phyloP scores from a whole-genome alignment of 2,797 vertebrate genomes.

The Channa striata region DNA sequence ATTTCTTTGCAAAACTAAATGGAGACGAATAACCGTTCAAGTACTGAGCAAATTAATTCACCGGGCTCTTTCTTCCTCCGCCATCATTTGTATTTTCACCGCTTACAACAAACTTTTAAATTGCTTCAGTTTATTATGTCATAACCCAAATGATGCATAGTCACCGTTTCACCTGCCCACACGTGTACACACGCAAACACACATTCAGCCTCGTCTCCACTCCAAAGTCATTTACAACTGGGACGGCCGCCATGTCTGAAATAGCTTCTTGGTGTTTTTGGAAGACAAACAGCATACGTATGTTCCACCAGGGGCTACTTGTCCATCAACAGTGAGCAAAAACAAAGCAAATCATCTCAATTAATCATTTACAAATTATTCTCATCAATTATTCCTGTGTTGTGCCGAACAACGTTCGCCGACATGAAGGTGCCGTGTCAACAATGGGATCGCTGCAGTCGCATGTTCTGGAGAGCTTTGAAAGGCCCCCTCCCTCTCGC shows the following conservation, averaged over 20 bases:
- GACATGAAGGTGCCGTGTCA: slow-evolving; percentile 37
- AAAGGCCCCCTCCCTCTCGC: slow-evolving; percentile 10
- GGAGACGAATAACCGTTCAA: slow-evolving; percentile 53
- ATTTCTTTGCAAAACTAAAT: slow-evolving; percentile 44
- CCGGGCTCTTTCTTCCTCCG: slow-evolving; percentile 13
- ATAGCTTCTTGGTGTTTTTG: slow-evolving; percentile 64
- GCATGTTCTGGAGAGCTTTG: slow-evolving; percentile 9
- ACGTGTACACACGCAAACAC: slow-evolving; percentile 27
- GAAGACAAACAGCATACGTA: slow-evolving; percentile 45
- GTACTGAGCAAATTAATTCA: slow-evolving; percentile 34
- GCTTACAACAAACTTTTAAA: background rate
- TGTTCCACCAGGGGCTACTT: slow-evolving; percentile 56
- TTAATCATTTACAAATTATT: slow-evolving; percentile 58
- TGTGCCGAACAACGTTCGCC: slow-evolving; percentile 32
- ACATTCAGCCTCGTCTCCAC: slow-evolving; percentile 69
- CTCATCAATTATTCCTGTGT: slow-evolving; percentile 43
- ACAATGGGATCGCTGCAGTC: slow-evolving; percentile 9
- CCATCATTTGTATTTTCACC: slow-evolving; percentile 40
- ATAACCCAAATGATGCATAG: slow-evolving; percentile 34
- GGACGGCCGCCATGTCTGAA: slow-evolving; percentile 69
- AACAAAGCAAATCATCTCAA: slow-evolving; percentile 65
- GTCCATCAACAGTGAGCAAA: slow-evolving; percentile 58
- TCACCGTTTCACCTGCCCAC: slow-evolving; percentile 7
- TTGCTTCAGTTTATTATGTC: slow-evolving; percentile 6
- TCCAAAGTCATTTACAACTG: slow-evolving; percentile 78